Percentiles rank a stretch among this genome's conserved stretches.
phyloP scores from a whole-genome alignment of 2,113 vertebrate genomes.

The Colossoma macropomum region DNA sequence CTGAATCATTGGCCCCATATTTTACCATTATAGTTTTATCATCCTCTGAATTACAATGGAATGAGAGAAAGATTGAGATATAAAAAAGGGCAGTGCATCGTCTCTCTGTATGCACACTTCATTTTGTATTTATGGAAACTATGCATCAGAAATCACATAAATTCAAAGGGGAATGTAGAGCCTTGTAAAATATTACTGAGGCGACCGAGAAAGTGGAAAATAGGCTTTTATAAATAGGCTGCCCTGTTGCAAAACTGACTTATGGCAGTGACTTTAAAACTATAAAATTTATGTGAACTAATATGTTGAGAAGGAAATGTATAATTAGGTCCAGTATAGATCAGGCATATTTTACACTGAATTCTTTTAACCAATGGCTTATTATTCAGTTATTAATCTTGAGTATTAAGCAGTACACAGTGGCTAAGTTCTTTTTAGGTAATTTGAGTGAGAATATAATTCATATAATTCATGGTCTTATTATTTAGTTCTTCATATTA shows the following conservation, averaged over 20 bases:
- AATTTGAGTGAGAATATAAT: no score
- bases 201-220: conserved; percentile 6
- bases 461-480: no score
- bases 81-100: conserved; percentile 50
- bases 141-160: conserved; percentile 51
- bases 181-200: conserved; percentile 56
- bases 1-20: conserved; percentile 40
- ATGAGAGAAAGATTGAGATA: conserved; percentile 55
- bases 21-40: conserved; percentile 56
- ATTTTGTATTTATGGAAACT: conserved; percentile 56
- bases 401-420: background rate
- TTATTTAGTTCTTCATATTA: no score
- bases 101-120: conserved; percentile 51
- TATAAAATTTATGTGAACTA: background rate
- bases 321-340: background rate
- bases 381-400: background rate
- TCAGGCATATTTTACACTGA: background rate
- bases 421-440: no score
- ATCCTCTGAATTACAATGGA: conserved; percentile 59
- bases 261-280: background rate
- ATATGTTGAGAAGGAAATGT: background rate
- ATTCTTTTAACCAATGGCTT: background rate
- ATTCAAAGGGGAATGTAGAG: conserved; percentile 46
- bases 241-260: conserved; percentile 1
- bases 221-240: conserved; percentile 39